Evolutionary conservation across 1,140 invertebrate species (phyloP).

Genomic region (Oppia nitens): DNA sequence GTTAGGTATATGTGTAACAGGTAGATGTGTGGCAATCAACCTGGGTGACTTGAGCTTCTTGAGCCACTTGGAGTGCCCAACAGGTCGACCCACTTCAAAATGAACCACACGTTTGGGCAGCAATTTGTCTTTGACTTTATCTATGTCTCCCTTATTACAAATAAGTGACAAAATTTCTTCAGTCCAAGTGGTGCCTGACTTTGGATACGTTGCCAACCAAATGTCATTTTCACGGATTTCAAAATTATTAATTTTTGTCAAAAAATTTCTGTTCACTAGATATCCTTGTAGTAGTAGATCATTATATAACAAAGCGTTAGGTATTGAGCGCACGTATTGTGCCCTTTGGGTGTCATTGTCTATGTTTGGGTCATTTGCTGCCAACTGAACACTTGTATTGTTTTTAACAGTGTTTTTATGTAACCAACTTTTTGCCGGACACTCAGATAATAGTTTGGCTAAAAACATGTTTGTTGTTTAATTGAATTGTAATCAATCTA

Average conservation of each 20-base stretch:
- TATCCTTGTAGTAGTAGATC: slow-evolving; percentile 21
- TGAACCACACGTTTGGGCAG: slow-evolving; percentile 19
- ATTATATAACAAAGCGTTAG: slow-evolving; percentile 18
- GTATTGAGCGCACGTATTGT: slow-evolving; percentile 18
- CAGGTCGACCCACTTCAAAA: slow-evolving; percentile 20
- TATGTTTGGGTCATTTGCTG: not conserved
- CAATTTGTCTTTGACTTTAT: slow-evolving; percentile 34
- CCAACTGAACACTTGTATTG: too few relatives aligned
- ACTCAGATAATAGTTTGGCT: too few relatives aligned
- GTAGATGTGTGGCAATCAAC: slow-evolving; percentile 24
- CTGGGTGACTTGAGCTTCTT: slow-evolving; percentile 16
- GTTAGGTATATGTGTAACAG: slow-evolving; percentile 23
- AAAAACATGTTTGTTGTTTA: too few relatives aligned
- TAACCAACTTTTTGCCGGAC: too few relatives aligned
- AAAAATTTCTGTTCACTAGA: slow-evolving; percentile 15
- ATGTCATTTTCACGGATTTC: slow-evolving; percentile 25
- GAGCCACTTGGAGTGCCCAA: slow-evolving; percentile 17
- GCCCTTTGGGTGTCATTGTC: slow-evolving; percentile 1
- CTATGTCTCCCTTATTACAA: slow-evolving; percentile 48
- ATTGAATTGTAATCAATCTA: too few relatives aligned
- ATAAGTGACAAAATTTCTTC: slow-evolving; percentile 63
- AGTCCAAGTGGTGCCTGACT: slow-evolving; percentile 50
- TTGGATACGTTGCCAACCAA: slow-evolving; percentile 30
- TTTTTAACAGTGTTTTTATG: too few relatives aligned
- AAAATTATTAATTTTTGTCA: slow-evolving; percentile 18